Evolutionary conservation across 2,113 vertebrate genomes (phyloP), one percentile per base, ranked within the genome.

Genomic region (Vidua macroura): DNA sequence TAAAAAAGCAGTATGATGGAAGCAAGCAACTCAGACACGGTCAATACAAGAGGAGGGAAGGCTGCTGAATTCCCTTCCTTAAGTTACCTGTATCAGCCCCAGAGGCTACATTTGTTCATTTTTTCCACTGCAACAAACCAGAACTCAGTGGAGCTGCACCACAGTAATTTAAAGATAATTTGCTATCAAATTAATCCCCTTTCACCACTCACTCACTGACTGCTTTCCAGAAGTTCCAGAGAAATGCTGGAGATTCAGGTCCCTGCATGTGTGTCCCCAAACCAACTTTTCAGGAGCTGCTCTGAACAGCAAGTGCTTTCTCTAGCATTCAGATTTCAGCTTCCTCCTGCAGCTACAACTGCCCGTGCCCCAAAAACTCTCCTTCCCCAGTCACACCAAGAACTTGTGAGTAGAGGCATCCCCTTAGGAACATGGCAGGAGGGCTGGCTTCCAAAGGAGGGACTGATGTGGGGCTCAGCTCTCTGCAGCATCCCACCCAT

Each of bases 181-280:
- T 93, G 41, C 74, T 33, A 75, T 55, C 67, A 89, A 52, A 89
- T 94, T 82, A 79, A 89, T 62, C 67, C 56, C 28, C 37, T 85
- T 78, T 66, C 55, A 90, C 72, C 49, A 60, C 53, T 90, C 69
- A 39, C 44, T 92, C 52, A 59, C 48, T 48, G 33, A 85, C 48
- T 68, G 74, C 66, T 69, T 89, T 84, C 41, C n/a, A 70, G 43
- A 92, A 78, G 44, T 60, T 86, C 58, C 86, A 79, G 49, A 72
- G 69, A 74, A 82, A 72, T 0, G 1, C 20, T 13, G 46, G 53
- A 0, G 0, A 48, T 67, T 74, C 48, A 41, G 43, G 35, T 35
- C 66, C 49, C 41, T 66, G 27, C 0, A 0, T 15, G 24, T 0
- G 0, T 28, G 56, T 28, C 35, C 76, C 68, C 48, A 70, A 2